phyloP scores from a whole-genome alignment of 2,113 vertebrate genomes.

The Pristiophorus japonicus region DNA sequence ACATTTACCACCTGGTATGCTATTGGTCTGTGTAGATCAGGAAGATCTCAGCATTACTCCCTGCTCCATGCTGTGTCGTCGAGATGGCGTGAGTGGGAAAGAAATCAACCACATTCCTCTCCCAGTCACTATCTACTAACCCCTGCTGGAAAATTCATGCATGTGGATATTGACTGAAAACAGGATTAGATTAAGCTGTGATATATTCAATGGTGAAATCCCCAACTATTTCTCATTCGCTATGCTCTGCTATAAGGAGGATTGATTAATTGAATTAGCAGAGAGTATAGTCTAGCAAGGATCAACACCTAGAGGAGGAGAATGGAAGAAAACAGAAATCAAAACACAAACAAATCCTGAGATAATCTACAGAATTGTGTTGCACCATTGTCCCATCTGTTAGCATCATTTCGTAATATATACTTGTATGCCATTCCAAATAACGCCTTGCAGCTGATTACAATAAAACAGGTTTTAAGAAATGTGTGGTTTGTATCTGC shows the following conservation, averaged over 20 bases:
- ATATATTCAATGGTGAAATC: background rate
- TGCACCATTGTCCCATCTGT: background rate
- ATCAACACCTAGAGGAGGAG: background rate
- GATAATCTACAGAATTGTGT: no score
- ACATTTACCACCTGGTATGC: background rate
- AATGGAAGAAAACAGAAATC: background rate
- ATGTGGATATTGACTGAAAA: background rate
- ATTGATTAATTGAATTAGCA: background rate
- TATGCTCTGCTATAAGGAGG: background rate
- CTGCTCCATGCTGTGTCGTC: background rate
- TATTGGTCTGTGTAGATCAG: background rate
- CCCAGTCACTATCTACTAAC: background rate
- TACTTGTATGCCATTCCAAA: background rate
- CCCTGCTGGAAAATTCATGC: background rate
- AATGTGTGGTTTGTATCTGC: background rate
- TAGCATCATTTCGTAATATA: background rate
- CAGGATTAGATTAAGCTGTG: background rate
- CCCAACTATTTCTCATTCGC: background rate
- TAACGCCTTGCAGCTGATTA: background rate
- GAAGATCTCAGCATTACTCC: background rate
- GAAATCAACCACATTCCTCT: background rate
- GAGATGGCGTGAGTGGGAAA: background rate
- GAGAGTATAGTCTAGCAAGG: background rate
- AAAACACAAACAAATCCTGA: background rate
- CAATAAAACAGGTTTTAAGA: background rate